Evolutionary conservation across 2,113 vertebrate genomes (phyloP), one percentile per base, ranked within the genome.

Genomic region (Takifugu flavidus): DNA sequence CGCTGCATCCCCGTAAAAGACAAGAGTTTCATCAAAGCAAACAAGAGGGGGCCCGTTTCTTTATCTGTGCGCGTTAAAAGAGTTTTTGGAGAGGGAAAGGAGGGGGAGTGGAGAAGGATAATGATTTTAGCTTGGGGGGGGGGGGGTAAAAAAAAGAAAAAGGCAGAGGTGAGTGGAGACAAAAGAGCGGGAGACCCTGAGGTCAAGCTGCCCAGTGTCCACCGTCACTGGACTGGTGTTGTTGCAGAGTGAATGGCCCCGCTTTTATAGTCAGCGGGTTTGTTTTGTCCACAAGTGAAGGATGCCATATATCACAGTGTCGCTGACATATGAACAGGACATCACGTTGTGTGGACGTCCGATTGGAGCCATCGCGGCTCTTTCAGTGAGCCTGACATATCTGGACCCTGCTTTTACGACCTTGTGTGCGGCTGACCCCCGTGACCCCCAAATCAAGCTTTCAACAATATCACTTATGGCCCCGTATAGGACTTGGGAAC

Each of bases 131-230:
- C 87, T 87, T 89, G 82, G 84, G 82, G 80, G 20, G 20, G 20
- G 78, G 70, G 70, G 84, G 87, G 78, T 83, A 82, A 84, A 83
- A 84, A 80, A 80, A 89, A 78, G 82, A 84, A 83, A 84, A 82
- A 80, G 88, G 77, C 67, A 83, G 82, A 82, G 88, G 89, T 88
- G 82, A 89, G 51, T 50, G 57, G 70, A 88, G 78, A 90, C 89
- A 92, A 92, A 87, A 86, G 76, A 76, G 74, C 50, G 70, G 25
- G 64, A 80, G 86, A 87, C 84, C 81, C 53, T 1, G 58, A 67
- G 89, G 91, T 91, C 88, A 90, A 82, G 80, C 74, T 68, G 86
- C 88, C 87, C 82, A 88, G 86, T 89, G 90, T 90, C 88, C 89
- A 65, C 77, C 82, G 72, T 82, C 87, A 83, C 65, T 62, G 72